A percentile compares a stretch with the other conserved stretches of the same genome.
These are phyloP conservation scores for Epinephelus lanceolatus DNA, from an alignment of 2,113 vertebrate species.

Conservation along the genomic window DNA sequence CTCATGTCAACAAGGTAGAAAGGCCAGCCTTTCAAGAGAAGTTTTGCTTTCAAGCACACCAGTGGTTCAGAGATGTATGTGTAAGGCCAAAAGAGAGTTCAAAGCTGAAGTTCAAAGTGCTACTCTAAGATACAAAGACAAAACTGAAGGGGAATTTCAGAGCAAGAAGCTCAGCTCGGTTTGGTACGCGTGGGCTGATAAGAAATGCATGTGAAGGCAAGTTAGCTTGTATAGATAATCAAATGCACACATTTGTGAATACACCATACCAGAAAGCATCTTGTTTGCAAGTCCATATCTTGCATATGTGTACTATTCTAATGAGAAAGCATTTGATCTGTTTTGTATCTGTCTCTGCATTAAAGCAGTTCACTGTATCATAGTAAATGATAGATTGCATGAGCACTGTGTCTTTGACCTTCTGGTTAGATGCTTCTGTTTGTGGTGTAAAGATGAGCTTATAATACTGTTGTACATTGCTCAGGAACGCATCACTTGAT, in stretches of 20 bases:
- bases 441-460: background rate
- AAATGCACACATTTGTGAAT: background rate
- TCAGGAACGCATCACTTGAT: background rate
- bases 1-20: slow-evolving; percentile 27
- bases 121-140: slow-evolving; percentile 42
- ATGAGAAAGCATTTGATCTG: too few relatives aligned
- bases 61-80: slow-evolving; percentile 24
- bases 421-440: background rate
- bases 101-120: slow-evolving; percentile 58
- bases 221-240: background rate
- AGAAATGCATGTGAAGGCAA: slow-evolving; percentile 24
- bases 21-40: slow-evolving; percentile 42
- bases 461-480: background rate
- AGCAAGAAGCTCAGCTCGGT: slow-evolving; percentile 12
- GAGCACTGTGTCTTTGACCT: background rate
- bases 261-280: background rate
- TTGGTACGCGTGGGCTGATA: background rate
- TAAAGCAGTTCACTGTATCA: background rate
- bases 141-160: slow-evolving; percentile 36
- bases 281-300: too few relatives aligned
- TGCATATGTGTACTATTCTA: background rate
- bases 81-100: slow-evolving; percentile 45
- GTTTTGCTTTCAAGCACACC: slow-evolving; percentile 44
- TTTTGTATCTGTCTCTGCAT: background rate
- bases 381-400: background rate